These are phyloP conservation scores for Agrochola litura DNA, from an alignment of 2,888 invertebrate species.

Conservation along the genomic window DNA sequence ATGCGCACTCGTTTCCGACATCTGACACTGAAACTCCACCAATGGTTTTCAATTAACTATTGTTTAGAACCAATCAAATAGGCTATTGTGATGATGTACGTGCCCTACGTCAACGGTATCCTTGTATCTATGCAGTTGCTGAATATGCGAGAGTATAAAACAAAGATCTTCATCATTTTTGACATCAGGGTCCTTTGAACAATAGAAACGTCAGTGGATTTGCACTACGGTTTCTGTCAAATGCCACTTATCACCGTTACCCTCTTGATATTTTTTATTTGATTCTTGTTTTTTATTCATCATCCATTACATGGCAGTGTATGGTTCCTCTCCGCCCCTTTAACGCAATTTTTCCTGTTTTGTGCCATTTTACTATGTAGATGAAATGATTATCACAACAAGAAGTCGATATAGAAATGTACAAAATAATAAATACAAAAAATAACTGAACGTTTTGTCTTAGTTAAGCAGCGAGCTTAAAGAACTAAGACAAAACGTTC, in stretches of 20 bases:
- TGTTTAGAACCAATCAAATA: constrained; percentile 41
- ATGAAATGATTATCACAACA: not conserved
- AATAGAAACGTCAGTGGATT: not conserved
- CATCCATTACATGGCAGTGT: not conserved
- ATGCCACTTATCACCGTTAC: not conserved
- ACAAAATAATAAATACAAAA: not conserved
- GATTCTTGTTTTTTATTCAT: not conserved
- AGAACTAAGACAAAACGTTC: not conserved
- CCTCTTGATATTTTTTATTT: not conserved
- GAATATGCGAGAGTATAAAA: not conserved
- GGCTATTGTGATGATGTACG: constrained; percentile 43
- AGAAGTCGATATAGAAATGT: not conserved
- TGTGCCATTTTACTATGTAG: not conserved
- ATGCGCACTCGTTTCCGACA: not conserved
- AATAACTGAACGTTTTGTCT: no score
- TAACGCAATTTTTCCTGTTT: not conserved
- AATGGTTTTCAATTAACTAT: constrained; percentile 49
- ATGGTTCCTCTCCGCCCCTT: not conserved
- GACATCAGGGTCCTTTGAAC: not conserved
- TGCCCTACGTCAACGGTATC: constrained; percentile 31
- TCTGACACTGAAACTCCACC: constrained; percentile 33
- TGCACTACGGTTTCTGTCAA: not conserved
- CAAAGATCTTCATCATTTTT: not conserved
- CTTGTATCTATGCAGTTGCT: constrained; percentile 28
- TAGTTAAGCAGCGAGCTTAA: no score